Conservation (phyloP, 2,888 invertebrate genomes). For the Aspidiotus destructor region DNA sequence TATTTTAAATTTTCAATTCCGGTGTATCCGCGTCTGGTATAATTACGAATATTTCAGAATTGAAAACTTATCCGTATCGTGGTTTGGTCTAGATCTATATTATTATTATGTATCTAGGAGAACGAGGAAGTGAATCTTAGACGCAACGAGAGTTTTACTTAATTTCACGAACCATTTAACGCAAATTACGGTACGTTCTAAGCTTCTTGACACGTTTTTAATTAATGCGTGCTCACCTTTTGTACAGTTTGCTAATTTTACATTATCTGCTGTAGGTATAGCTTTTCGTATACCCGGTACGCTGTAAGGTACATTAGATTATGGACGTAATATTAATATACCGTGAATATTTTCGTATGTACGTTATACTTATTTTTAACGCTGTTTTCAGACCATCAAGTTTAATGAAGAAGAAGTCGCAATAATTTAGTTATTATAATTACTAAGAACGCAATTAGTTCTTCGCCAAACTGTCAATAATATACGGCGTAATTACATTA, state of each 20-base stretch:
- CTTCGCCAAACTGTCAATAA: too few relatives aligned
- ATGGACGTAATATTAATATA: too few relatives aligned
- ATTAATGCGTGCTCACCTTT: conserved; percentile 9
- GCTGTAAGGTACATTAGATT: too few relatives aligned
- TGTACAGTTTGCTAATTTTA: conserved; percentile 12
- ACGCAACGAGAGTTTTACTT: conserved; percentile 14
- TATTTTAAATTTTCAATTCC: not conserved
- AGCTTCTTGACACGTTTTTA: conserved; percentile 12
- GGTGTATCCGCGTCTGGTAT: not conserved
- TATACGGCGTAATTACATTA: too few relatives aligned
- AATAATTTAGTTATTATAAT: too few relatives aligned
- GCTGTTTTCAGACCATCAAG: too few relatives aligned
- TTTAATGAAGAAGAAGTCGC: too few relatives aligned
- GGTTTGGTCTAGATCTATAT: not conserved
- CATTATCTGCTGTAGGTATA: conserved; percentile 8
- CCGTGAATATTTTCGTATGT: too few relatives aligned
- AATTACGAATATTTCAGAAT: not conserved
- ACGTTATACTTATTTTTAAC: too few relatives aligned
- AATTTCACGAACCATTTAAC: conserved; percentile 28
- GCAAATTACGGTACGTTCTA: conserved; percentile 20
- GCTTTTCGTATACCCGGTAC: too few relatives aligned
- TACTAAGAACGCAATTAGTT: too few relatives aligned
- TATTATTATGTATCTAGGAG: too few relatives aligned
- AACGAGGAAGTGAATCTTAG: conserved; percentile 8
- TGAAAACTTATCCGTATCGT: not conserved